Percentiles rank a stretch among this genome's conserved stretches.
Conservation (phyloP, 2,797 vertebrate genomes). For the Thaleichthys pacificus region DNA sequence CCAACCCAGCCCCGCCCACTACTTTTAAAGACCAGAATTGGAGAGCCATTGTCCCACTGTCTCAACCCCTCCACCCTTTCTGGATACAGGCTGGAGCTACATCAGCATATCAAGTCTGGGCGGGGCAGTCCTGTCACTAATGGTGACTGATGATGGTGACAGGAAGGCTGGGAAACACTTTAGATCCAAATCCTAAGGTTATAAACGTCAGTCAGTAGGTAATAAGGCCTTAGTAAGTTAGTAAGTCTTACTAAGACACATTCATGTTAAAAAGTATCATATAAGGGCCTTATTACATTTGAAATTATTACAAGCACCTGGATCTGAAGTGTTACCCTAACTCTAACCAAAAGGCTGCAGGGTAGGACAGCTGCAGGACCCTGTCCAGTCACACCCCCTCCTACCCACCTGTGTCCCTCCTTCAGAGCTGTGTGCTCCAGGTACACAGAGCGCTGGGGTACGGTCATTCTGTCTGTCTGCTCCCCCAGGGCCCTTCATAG, state of each 20-base stretch:
- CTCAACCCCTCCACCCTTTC: not conserved
- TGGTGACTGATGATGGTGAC: not conserved
- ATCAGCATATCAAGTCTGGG: not conserved
- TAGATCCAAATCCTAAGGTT: no score
- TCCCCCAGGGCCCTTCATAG: slow-evolving; percentile 39
- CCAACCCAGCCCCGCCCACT: not conserved
- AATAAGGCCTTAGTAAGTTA: no score
- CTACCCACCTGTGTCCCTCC: no score
- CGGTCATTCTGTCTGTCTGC: slow-evolving; percentile 1
- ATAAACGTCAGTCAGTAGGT: no score
- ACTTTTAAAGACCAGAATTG: slow-evolving; percentile 4
- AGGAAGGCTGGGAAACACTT: no score
- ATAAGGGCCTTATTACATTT: no score
- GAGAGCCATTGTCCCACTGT: slow-evolving; percentile 1
- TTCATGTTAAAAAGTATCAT: no score
- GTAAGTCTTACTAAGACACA: no score
- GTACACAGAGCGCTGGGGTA: no score
- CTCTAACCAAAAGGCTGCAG: not conserved
- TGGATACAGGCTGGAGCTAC: not conserved
- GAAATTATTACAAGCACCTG: no score
- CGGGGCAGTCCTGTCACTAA: slow-evolving; percentile 9
- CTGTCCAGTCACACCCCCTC: not conserved
- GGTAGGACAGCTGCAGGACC: not conserved
- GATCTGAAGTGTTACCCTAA: no score
- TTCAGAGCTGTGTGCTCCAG: no score